phyloP scores from a whole-genome alignment of 2,888 invertebrate genomes.

The Drosophila cognata region DNA sequence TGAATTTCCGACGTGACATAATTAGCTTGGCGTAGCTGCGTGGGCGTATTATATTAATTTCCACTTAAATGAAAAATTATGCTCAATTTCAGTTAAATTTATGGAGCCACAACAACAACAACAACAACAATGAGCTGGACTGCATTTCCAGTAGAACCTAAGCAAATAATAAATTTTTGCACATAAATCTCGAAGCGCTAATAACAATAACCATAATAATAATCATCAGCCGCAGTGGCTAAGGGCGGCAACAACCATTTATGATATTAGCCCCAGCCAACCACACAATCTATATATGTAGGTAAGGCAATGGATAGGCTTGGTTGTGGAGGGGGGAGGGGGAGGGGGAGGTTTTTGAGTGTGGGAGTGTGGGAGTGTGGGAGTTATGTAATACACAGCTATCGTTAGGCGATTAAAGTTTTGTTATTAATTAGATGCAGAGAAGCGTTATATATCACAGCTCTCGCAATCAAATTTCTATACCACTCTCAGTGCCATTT shows the following conservation, averaged over 20 bases:
- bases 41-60: conserved; percentile 77
- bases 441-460: conserved; percentile 49
- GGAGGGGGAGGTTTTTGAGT: background rate
- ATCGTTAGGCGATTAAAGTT: conserved; percentile 74
- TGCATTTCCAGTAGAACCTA: conserved; percentile 10
- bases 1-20: conserved; percentile 69
- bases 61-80: conserved; percentile 81
- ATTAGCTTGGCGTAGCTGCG: conserved; percentile 60
- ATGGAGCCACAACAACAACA: conserved; percentile 33
- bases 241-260: conserved; percentile 53
- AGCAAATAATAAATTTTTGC: conserved; percentile 68
- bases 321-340: fast-evolving
- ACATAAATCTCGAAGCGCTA: conserved; percentile 73
- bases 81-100: conserved; percentile 74
- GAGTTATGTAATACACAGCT: conserved; percentile 42
- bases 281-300: conserved; percentile 8
- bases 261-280: conserved; percentile 34
- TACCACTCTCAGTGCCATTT: background rate
- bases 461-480: conserved; percentile 1
- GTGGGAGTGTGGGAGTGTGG: background rate
- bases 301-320: background rate
- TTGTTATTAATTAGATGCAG: conserved; percentile 72
- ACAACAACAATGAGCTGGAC: conserved; percentile 7
- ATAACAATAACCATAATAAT: conserved; percentile 79
- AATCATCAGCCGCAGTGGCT: conserved; percentile 64